Evolutionary conservation across 2,797 vertebrate genomes (phyloP), one percentile per base, ranked within the genome.

Genomic region (Craterocephalus amniculus): DNA sequence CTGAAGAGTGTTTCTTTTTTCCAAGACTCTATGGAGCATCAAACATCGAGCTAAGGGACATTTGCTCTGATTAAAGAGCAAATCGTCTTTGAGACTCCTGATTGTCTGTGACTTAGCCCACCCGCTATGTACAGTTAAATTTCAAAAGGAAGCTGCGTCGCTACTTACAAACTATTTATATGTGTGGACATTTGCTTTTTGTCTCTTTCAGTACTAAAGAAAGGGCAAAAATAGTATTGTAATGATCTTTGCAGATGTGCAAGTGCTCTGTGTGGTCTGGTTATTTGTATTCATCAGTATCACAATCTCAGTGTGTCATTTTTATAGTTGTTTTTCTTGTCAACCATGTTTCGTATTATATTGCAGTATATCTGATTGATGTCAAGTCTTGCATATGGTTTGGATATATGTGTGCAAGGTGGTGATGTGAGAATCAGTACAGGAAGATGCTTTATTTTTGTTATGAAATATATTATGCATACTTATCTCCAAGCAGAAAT

Each of bases 381-480:
- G 86, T 93, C 87, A 88, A 92, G 93, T 94, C 90, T 94, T 94
- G 94, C 92, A 91, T 93, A 90, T 94, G 92, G 91, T 95, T 93
- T 93, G 90, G 91, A 89, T 92, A 91, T 91, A 83, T 91, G 84
- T 90, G 89, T 93, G 90, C 89, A 90, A 91, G 78, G 78, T 89
- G 81, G 76, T 88, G 83, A 78, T 91, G 91, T 89, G 89, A 90
- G 90, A 88, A 84, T 90, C 87, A 92, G 92, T 91, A 92, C 91
- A 94, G 94, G 90, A 93, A 96, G 95, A 96, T 96, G 95, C 95
- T 98, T 97, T 97, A 97, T 97, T 97, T 97, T 97, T 96, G 95
- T 96, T 97, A 93, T 92, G 87, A 94, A 92, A 93, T 93, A 94
- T 94, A 94, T 93, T 92, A 94, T 93, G 93, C 95, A 96, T 95